Evolutionary conservation across 2,797 vertebrate species (phyloP), one percentile per base, ranked within the genome.

Genomic region (Silurus aristotelis): DNA sequence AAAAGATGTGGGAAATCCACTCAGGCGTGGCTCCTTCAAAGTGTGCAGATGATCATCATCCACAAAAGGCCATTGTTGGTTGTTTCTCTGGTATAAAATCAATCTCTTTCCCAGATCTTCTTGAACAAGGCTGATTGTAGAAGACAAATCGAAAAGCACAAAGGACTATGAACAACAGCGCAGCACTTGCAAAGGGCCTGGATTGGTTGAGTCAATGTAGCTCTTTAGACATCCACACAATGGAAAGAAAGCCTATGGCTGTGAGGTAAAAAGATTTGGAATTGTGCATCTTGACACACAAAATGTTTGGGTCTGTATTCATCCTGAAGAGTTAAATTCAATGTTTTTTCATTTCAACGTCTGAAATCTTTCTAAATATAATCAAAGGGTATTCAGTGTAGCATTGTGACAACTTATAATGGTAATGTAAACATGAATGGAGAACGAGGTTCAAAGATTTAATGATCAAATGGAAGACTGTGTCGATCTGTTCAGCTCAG

Each of bases 11-110:
- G 64, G 73, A 87, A 85, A 84, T 75, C 58, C 75, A 77, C 68
- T 70, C 71, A 82, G 84, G 73, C 64, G 12, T 76, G 64, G 81
- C 78, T 70, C 84, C 83, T 88, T 56, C 73, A 63, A 86, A 83
- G 83, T 78, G 80, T 84, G 82, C 72, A 88, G 87, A 90, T 80
- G 80, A 83, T 83, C 20, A 85, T 81, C 56, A 61, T 85, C 84
- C 82, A 84, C 87, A 87, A 88, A 90, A 87, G 84, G 84, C 83
- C 83, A 85, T 88, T 89, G 75, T 88, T 83, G 85, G 67, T 85
- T 84, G 70, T 77, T 77, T 87, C 85, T 86, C 67, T 85, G 60
- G 76, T 81, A 87, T 79, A 88, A 88, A 87, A 90, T 90, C 88
- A 84, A 88, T 88, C 31, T 75, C 85, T 88, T 83, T 80, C 60